phyloP scores from a whole-genome alignment of 64 coral and sea anemone genomes.

The Porites lutea region DNA sequence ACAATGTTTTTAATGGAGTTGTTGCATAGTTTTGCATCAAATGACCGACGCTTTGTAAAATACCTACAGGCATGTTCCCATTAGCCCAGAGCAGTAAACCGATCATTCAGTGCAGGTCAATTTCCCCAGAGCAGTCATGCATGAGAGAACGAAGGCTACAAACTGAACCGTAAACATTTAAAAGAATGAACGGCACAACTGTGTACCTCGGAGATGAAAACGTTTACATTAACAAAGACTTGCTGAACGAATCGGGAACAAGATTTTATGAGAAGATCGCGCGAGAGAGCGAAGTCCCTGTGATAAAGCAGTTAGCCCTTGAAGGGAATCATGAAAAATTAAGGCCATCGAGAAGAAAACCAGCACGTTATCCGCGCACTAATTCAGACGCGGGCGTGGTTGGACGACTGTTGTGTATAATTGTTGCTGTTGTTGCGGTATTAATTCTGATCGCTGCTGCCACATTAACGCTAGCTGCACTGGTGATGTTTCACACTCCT shows the following conservation, averaged over 20 bases:
- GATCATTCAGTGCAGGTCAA: too few species aligned
- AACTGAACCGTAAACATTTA: background rate
- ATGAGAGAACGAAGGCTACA: too few species aligned
- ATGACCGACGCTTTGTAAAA: too few species aligned
- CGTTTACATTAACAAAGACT: conserved; percentile 1
- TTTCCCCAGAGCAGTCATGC: too few species aligned
- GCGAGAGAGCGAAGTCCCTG: background rate
- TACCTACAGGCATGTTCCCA: too few species aligned
- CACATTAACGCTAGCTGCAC: background rate
- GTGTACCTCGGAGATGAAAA: background rate
- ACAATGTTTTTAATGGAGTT: too few species aligned
- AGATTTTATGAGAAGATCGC: background rate
- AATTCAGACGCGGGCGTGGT: background rate
- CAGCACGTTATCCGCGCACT: too few species aligned
- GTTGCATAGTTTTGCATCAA: too few species aligned
- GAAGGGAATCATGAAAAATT: background rate
- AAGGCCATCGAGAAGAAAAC: background rate
- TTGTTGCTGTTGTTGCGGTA: background rate
- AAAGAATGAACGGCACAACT: background rate
- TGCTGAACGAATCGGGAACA: background rate
- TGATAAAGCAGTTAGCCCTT: background rate
- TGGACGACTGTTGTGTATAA: background rate
- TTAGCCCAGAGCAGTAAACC: too few species aligned
- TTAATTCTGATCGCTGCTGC: background rate
- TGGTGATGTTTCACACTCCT: background rate